A percentile compares a stretch with the other conserved stretches of the same genome.
phyloP scores from a whole-genome alignment of 2,888 invertebrate species.

The Pedicia rivosa region DNA sequence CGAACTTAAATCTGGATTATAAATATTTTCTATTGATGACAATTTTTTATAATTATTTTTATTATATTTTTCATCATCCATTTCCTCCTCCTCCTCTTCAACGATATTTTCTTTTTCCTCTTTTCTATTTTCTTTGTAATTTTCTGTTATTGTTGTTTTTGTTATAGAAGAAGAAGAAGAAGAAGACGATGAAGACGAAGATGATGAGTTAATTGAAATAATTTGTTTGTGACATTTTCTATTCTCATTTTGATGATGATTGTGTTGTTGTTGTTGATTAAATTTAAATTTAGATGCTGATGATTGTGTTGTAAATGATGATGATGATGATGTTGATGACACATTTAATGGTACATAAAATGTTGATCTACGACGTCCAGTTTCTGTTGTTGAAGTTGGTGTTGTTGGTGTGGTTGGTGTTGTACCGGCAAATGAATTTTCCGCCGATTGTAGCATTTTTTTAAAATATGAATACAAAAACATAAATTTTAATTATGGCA shows the following conservation, averaged over 20 bases:
- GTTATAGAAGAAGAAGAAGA: background rate
- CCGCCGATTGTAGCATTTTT: slow-evolving; percentile 18
- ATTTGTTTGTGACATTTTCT: too few relatives aligned
- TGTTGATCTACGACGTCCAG: slow-evolving; percentile 47
- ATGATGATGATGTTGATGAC: background rate
- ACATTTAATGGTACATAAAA: slow-evolving; percentile 50
- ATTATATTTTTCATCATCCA: too few relatives aligned
- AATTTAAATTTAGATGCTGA: too few relatives aligned
- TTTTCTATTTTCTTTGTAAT: slow-evolving; percentile 1
- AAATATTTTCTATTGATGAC: slow-evolving; percentile 8
- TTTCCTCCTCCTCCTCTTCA: background rate
- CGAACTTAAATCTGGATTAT: slow-evolving; percentile 14
- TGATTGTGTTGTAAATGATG: background rate
- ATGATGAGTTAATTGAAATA: too few relatives aligned
- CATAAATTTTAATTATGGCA: too few relatives aligned
- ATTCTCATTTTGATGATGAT: slow-evolving; percentile 15
- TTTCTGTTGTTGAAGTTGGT: slow-evolving; percentile 23
- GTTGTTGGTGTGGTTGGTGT: slow-evolving; percentile 18
- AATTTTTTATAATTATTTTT: too few relatives aligned
- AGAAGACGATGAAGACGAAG: background rate
- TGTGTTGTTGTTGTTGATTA: slow-evolving; percentile 14
- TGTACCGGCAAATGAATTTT: slow-evolving; percentile 12
- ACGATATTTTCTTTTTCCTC: slow-evolving; percentile 1
- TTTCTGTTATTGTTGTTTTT: background rate
- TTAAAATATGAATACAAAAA: too few relatives aligned